phyloP scores from a whole-genome alignment of 2,888 invertebrate species.

The Limnephilus lunatus region DNA sequence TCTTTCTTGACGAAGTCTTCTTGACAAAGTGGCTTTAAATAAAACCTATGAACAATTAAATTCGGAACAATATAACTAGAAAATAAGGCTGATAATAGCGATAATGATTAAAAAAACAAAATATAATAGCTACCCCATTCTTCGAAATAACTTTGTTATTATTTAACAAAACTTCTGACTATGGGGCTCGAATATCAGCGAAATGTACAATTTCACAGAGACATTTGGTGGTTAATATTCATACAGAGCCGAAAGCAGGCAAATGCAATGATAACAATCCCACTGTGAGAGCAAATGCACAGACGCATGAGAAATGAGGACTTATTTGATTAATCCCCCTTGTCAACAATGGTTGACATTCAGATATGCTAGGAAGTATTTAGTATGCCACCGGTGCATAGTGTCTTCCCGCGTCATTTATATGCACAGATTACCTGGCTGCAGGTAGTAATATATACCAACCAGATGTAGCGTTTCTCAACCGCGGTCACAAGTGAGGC shows the following conservation, averaged over 20 bases:
- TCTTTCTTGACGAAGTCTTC: too few species aligned
- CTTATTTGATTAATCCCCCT: background rate
- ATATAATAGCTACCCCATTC: too few species aligned
- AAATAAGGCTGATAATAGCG: too few species aligned
- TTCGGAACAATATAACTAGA: too few species aligned
- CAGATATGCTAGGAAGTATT: background rate
- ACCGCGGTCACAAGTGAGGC: background rate
- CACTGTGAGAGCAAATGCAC: background rate
- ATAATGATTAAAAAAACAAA: too few species aligned
- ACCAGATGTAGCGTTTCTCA: background rate
- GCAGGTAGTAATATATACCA: background rate
- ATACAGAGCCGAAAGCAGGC: background rate
- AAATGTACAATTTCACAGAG: too few species aligned
- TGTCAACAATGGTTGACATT: slow-evolving; percentile 23
- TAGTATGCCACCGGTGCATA: background rate
- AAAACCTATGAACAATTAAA: too few species aligned
- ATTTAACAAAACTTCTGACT: too few species aligned
- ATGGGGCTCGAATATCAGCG: too few species aligned
- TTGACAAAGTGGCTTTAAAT: too few species aligned
- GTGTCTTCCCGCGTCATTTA: background rate
- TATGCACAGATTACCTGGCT: background rate
- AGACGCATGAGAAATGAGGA: background rate
- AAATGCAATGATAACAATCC: background rate
- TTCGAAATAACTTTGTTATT: too few species aligned
- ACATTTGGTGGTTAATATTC: background rate